These are phyloP conservation scores for Helleia helle DNA, from an alignment of 2,888 invertebrate genomes.

Conservation along the genomic window DNA sequence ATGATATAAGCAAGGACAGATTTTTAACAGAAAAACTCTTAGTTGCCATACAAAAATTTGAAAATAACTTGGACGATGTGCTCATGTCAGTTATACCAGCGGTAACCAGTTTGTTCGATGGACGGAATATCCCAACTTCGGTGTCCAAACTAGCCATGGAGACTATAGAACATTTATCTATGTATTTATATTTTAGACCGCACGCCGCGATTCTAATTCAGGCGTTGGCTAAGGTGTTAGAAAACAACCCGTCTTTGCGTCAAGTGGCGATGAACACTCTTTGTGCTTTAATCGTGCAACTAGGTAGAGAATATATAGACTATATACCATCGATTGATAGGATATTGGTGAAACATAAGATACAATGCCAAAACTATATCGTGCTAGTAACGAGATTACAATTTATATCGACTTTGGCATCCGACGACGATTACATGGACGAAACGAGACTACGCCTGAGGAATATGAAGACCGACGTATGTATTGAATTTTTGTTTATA, in stretches of 20 bases:
- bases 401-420: slow-evolving; percentile 82
- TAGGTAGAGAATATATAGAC: slow-evolving; percentile 93
- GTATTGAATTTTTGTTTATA: too few species aligned
- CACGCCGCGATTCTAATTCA: slow-evolving; percentile 95
- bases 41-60: slow-evolving; percentile 92
- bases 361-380: slow-evolving; percentile 84
- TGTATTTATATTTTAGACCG: slow-evolving; percentile 92
- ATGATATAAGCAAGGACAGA: slow-evolving; percentile 90
- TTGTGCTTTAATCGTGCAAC: slow-evolving; percentile 88
- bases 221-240: slow-evolving; percentile 89
- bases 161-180: slow-evolving; percentile 92
- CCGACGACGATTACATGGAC: slow-evolving; percentile 82
- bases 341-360: slow-evolving; percentile 85
- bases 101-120: slow-evolving; percentile 92
- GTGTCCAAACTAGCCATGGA: slow-evolving; percentile 85
- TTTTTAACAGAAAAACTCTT: slow-evolving; percentile 88
- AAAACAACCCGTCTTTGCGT: slow-evolving; percentile 84
- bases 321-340: slow-evolving; percentile 95
- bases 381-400: slow-evolving; percentile 83
- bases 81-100: slow-evolving; percentile 95
- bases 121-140: slow-evolving; percentile 84
- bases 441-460: slow-evolving; percentile 77
- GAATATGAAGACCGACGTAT: slow-evolving; percentile 80
- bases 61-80: slow-evolving; percentile 96
- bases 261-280: slow-evolving; percentile 92